Percentiles rank a stretch among this genome's conserved stretches.
These are phyloP conservation scores for Eurypyga helias DNA, from an alignment of 2,113 vertebrate species.

Conservation along the genomic window DNA sequence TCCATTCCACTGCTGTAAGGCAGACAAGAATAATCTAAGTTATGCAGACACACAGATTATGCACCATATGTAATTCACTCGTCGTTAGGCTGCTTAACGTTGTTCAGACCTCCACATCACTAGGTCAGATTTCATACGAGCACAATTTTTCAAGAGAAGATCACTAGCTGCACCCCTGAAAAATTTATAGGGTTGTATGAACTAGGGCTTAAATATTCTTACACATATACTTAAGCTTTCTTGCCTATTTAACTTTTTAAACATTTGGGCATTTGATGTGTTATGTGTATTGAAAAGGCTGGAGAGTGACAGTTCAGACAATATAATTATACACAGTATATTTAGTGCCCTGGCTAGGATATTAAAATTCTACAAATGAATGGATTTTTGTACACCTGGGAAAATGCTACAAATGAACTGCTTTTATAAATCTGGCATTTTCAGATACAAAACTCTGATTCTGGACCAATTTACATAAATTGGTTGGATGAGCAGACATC, in stretches of 20 bases:
- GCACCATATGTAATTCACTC: fast-evolving
- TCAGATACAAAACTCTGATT: not conserved
- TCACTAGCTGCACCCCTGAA: not conserved
- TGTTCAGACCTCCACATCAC: fast-evolving
- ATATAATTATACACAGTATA: not conserved
- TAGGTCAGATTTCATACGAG: not conserved
- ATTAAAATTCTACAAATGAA: not conserved
- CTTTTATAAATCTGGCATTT: not conserved
- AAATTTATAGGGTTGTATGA: not conserved
- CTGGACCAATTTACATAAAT: not conserved
- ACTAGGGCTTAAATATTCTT: not conserved
- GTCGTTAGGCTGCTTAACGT: fast-evolving
- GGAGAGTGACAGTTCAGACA: not conserved
- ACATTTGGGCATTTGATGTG: not conserved
- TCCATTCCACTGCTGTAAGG: conserved; percentile 93
- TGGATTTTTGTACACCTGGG: not conserved
- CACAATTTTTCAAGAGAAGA: not conserved
- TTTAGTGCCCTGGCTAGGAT: not conserved
- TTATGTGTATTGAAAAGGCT: not conserved
- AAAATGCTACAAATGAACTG: not conserved
- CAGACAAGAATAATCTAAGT: fast-evolving
- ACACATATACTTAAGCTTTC: not conserved
- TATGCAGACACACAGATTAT: fast-evolving
- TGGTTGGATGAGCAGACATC: not conserved
- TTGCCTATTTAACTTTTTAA: not conserved